phyloP scores from a whole-genome alignment of 1,140 invertebrate species.

The Zaprionus lachaisei region DNA sequence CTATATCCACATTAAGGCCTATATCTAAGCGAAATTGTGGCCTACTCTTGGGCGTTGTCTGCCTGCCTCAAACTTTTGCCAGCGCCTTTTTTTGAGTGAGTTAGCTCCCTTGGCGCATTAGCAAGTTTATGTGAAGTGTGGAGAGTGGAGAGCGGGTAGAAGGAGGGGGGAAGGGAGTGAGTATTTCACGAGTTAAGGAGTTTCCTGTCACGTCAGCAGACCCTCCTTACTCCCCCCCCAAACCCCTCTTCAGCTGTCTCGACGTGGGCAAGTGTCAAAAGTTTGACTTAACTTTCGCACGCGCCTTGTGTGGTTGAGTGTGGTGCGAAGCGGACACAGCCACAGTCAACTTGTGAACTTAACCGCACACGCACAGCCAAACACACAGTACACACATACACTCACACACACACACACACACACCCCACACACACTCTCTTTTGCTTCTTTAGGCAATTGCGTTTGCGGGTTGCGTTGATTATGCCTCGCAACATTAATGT shows the following conservation, averaged over 20 bases:
- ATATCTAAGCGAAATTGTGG: slow-evolving; percentile 42
- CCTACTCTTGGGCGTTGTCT: slow-evolving; percentile 52
- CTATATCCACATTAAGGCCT: neutral
- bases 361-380: slow-evolving; percentile 31
- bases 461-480: slow-evolving; percentile 54
- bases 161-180: neutral
- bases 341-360: slow-evolving; percentile 37
- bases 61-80: neutral
- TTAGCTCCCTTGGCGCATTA: slow-evolving; percentile 8
- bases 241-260: slow-evolving; percentile 7
- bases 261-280: slow-evolving; percentile 67
- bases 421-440: neutral
- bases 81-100: slow-evolving; percentile 9
- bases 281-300: slow-evolving; percentile 74
- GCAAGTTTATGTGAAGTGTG: neutral
- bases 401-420: slow-evolving; percentile 7
- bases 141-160: neutral
- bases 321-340: slow-evolving; percentile 30
- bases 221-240: neutral
- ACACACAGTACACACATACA: neutral
- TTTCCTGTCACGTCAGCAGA: slow-evolving; percentile 38
- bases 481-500: slow-evolving; percentile 56
- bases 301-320: slow-evolving; percentile 34
- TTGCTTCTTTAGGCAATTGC: slow-evolving; percentile 44
- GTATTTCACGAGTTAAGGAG: slow-evolving; percentile 13